These are phyloP conservation scores for Caradrina clavipalpis DNA, from an alignment of 2,888 invertebrate species.

Conservation along the genomic window DNA sequence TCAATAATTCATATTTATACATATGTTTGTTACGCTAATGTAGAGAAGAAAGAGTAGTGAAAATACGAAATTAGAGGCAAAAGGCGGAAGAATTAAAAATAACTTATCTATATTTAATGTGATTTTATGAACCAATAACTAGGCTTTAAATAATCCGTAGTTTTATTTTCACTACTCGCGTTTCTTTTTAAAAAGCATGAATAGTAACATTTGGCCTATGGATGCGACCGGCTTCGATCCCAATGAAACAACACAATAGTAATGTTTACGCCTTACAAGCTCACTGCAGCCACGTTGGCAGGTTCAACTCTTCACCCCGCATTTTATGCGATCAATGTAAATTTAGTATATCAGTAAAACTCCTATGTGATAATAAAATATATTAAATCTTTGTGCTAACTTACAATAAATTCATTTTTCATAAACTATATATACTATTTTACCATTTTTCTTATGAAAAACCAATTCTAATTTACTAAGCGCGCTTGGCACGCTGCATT, in stretches of 20 bases:
- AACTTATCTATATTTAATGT: constrained; percentile 48
- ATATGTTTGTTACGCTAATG: constrained; percentile 2
- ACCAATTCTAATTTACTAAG: constrained; percentile 84
- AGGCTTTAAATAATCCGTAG: constrained; percentile 12
- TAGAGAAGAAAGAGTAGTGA: constrained; percentile 33
- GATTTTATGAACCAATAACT: constrained; percentile 38
- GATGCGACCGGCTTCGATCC: constrained; percentile 59
- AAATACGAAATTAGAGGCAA: constrained; percentile 47
- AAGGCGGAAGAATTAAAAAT: constrained; percentile 59
- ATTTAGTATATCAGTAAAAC: constrained; percentile 89
- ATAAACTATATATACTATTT: constrained; percentile 87
- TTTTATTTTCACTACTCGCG: constrained; percentile 39
- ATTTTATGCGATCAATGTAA: constrained; percentile 87
- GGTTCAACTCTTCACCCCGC: constrained; percentile 80
- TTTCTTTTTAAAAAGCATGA: constrained; percentile 9
- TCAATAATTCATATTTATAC: background rate
- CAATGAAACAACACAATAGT: constrained; percentile 46
- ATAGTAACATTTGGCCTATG: constrained; percentile 1
- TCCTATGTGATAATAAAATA: constrained; percentile 91
- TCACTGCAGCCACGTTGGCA: constrained; percentile 80
- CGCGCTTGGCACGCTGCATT: constrained; percentile 88
- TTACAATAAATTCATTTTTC: constrained; percentile 90
- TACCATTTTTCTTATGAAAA: constrained; percentile 80
- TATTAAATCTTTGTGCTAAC: constrained; percentile 91
- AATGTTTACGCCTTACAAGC: constrained; percentile 73